Base-by-base conservation (phyloP, 1,140 invertebrate genomes). In the Drosophila nebulosa region DNA sequence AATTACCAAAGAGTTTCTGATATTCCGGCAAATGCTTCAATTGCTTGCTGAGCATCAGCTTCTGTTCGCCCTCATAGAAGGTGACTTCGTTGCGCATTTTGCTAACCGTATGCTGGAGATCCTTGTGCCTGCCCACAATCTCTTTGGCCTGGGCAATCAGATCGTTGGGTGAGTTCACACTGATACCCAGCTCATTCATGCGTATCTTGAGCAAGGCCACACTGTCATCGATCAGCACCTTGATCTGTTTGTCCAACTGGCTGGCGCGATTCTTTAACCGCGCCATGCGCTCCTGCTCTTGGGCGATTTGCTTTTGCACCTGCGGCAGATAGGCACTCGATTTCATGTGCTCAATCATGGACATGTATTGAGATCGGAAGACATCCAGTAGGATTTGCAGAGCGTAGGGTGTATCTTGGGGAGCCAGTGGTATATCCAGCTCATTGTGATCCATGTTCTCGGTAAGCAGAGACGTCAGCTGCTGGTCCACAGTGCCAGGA, bases 181-280 rank as follows among this genome's bases (percentile, higher is more conserved):
- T 95, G 72, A 98, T 98, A 61, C 96, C 97, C 68, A 99, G 92
- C 91, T 98, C 97, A 66, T 94, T 95, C 95, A 99, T 97, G 58
- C 97, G 93, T n/a, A 95, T 95, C 90, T 98, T 97, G 6, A 99
- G 92, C 39, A 98, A 92, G 18, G 95, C 95, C n/a, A 98, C 96
- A 83, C 97, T 98, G 89, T 98, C 97, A 78, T 97, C 96, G 66
- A 98, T 97, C 27, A 99, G 92, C 46, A 96, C 95, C 84, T 96
- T 96, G 65, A 98, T 97, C 92, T 98, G 97, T 90, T 97, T 97
- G 72, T 98, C 97, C 63, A 98, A 93, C 90, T 97, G 96, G 14
- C 95, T 95, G 27, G 95, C 95, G 52, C 96, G 94, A 26, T 94
- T 95, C 83, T 95, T 95, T 50, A 98, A 89, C 70, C 95, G 95